phyloP scores from a whole-genome alignment of 2,888 invertebrate species.

The Diplazon laetatorius region DNA sequence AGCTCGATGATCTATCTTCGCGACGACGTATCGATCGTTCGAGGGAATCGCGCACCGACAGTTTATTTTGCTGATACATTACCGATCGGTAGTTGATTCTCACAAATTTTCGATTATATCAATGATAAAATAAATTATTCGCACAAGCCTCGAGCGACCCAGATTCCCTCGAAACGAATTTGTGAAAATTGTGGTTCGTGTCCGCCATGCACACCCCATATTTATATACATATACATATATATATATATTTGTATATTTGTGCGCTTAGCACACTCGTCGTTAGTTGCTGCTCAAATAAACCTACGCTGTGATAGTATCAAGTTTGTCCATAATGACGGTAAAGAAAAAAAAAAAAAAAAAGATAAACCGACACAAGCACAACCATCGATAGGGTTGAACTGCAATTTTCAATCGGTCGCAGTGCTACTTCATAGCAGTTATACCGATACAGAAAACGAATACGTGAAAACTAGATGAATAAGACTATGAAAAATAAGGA shows the following conservation, averaged over 20 bases:
- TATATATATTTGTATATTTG: constrained; percentile 1
- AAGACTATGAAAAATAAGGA: constrained; percentile 28
- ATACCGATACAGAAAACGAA: background rate
- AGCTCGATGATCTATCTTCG: constrained; percentile 39
- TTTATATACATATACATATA: background rate
- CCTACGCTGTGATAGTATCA: constrained; percentile 10
- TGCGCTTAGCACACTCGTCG: constrained; percentile 18
- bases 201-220: constrained; percentile 68
- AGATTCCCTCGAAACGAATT: background rate
- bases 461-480: constrained; percentile 15
- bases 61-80: too few relatives aligned
- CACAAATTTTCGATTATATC: background rate
- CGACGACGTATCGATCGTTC: background rate
- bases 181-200: constrained; percentile 77
- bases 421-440: constrained; percentile 10
- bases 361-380: constrained; percentile 80
- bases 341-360: constrained; percentile 38
- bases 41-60: background rate
- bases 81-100: too few relatives aligned
- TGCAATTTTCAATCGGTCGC: constrained; percentile 73
- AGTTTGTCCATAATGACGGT: constrained; percentile 23
- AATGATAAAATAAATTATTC: background rate
- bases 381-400: constrained; percentile 81
- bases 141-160: background rate
- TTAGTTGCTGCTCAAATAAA: constrained; percentile 27